Conservation (phyloP, 1,140 invertebrate genomes). For the Pseudachorutes palmiensis region DNA sequence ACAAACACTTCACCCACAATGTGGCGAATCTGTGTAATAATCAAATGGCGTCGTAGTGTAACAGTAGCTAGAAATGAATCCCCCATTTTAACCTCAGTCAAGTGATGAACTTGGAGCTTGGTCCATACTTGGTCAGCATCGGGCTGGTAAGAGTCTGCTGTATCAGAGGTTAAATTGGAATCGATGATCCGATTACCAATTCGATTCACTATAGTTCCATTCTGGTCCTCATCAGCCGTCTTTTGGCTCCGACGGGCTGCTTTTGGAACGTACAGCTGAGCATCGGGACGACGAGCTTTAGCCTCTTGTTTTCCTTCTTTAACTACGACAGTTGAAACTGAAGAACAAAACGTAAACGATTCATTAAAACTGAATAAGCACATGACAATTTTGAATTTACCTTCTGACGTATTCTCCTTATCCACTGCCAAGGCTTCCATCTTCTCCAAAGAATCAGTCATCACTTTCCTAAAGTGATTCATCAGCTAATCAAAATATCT, state of each 20-base stretch:
- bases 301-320: background rate
- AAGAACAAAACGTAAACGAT: background rate
- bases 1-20: conserved; percentile 7
- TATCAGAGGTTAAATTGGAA: background rate
- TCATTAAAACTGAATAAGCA: background rate
- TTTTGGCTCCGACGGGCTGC: background rate
- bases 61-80: background rate
- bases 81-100: conserved; percentile 10
- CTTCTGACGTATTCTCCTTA: background rate
- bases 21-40: conserved; percentile 2
- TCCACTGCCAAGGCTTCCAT: background rate
- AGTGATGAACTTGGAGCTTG: background rate
- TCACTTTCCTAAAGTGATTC: background rate
- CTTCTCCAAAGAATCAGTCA: background rate
- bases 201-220: too few species aligned
- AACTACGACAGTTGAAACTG: background rate
- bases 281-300: background rate
- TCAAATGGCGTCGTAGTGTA: background rate
- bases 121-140: conserved; percentile 9
- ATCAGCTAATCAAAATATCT: background rate
- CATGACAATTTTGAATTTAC: background rate
- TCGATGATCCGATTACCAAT: background rate
- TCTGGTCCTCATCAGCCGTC: too few species aligned
- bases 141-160: background rate
- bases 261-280: background rate